These are phyloP conservation scores for Epinephelus fuscoguttatus DNA, from an alignment of 2,113 vertebrate species.

Conservation along the genomic window DNA sequence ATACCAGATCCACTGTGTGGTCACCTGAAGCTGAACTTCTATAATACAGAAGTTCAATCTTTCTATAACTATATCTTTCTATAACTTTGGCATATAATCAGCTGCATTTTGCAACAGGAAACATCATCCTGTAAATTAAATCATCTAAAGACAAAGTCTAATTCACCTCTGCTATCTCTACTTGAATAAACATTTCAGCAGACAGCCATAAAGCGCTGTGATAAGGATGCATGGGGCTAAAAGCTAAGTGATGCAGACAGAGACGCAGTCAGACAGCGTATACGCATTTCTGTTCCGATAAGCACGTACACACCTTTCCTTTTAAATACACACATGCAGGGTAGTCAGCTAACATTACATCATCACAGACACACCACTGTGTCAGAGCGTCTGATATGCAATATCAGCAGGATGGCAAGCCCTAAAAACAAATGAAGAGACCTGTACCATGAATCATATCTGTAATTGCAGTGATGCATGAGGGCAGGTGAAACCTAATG, in stretches of 20 bases:
- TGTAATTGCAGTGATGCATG: neutral
- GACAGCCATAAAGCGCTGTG: conserved; percentile 28
- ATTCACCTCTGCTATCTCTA: conserved; percentile 3
- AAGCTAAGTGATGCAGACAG: conserved; percentile 35
- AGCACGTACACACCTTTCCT: conserved; percentile 37
- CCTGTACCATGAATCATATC: conserved; percentile 16
- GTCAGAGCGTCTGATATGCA: conserved; percentile 43
- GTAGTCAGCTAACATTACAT: conserved; percentile 46
- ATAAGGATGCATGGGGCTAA: neutral
- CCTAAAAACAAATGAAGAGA: conserved; percentile 63
- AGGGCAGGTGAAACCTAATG: neutral
- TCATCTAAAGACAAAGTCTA: neutral
- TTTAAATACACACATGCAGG: conserved; percentile 32
- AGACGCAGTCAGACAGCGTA: conserved; percentile 11
- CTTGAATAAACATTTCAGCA: conserved; percentile 35
- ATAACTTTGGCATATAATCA: neutral
- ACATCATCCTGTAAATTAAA: neutral
- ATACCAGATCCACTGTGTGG: neutral
- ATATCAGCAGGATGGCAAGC: conserved; percentile 37
- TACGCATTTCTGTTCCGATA: conserved; percentile 24
- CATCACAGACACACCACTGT: conserved; percentile 28
- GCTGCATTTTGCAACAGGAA: neutral
- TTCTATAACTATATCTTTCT: too few relatives aligned
- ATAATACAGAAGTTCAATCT: too few relatives aligned
- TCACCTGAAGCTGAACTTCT: neutral